Evolutionary conservation across 2,797 vertebrate species (phyloP), one percentile per base, ranked within the genome.

Genomic region (Sternotherus odoratus): DNA sequence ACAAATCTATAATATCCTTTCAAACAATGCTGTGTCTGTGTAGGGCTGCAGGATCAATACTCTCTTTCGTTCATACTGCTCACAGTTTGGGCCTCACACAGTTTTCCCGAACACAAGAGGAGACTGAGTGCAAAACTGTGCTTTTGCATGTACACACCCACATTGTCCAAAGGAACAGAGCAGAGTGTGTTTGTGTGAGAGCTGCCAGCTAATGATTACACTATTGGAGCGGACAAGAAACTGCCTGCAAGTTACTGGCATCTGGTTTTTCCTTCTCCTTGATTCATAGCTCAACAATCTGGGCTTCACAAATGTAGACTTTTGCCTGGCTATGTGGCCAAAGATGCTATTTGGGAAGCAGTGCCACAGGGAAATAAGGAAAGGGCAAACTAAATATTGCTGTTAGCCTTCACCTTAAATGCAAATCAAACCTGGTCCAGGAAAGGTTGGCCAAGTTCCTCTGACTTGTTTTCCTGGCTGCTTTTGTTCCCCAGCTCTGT

Each of bases 251-350:
- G 49, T 63, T 56, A 79, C 8, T 39, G 78, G 33, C 10, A 46
- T 82, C 72, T 91, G 90, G 56, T 46, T 93, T 87, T 75, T 79
- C 43, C 16, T 77, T 84, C 69, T 88, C 16, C 80, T 87, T 92
- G 81, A 82, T 88, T 83, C 17, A 39, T 6, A 82, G 56, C 51
- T 93, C 77, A 63, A 83, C 43, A 90, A 2, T 39, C 86, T 86
- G 79, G 80, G 24, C n/a, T 94, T 53, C 33, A 89, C 83, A 87
- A 91, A 90, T 83, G 84, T 86, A 87, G 93, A 94, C 8, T 69
- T 95, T 95, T 92, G 81, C 10, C 43, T 56, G 91, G 51, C 2
- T 82, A 30, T 66, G 13, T 82, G 95, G 93, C 74, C 88, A 95
- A 94, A 86, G 36, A 82, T 86, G 89, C 57, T n/a, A 43, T 92